A percentile compares a stretch with the other conserved stretches of the same genome.
Evolutionary conservation across 30 jellyfish, hydroid and myxozoan genomes (phyloP).

Genomic region (Hydra vulgaris): DNA sequence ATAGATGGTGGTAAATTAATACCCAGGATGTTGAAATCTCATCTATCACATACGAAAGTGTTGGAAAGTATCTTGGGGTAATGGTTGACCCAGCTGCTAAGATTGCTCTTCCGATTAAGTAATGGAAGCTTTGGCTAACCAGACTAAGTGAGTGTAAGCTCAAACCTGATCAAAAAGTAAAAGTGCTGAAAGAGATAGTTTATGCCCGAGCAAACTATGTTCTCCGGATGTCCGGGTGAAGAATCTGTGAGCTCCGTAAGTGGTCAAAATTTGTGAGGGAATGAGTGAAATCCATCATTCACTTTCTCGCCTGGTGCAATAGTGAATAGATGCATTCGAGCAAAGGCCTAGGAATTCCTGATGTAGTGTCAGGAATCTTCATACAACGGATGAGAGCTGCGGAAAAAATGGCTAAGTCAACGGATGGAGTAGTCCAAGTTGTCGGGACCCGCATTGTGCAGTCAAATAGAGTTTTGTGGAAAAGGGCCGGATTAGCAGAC

Average conservation of each 20-base stretch:
- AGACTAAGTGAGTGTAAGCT: neutral
- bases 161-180: neutral
- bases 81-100: neutral
- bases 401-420: neutral
- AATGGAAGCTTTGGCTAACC: neutral
- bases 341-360: neutral
- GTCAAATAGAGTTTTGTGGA: neutral
- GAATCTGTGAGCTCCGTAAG: neutral
- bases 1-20: neutral
- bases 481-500: neutral
- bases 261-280: neutral
- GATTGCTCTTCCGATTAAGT: neutral
- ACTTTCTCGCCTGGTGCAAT: neutral
- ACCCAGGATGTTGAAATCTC: neutral
- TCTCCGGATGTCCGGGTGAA: neutral
- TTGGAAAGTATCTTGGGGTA: neutral
- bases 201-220: neutral
- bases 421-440: neutral
- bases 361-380: neutral
- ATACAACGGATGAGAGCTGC: neutral
- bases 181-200: neutral
- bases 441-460: neutral
- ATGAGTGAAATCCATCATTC: neutral
- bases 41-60: neutral
- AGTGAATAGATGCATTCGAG: neutral